These are phyloP conservation scores for Corythaixoides concolor DNA, from an alignment of 2,113 vertebrate species.

Conservation along the genomic window DNA sequence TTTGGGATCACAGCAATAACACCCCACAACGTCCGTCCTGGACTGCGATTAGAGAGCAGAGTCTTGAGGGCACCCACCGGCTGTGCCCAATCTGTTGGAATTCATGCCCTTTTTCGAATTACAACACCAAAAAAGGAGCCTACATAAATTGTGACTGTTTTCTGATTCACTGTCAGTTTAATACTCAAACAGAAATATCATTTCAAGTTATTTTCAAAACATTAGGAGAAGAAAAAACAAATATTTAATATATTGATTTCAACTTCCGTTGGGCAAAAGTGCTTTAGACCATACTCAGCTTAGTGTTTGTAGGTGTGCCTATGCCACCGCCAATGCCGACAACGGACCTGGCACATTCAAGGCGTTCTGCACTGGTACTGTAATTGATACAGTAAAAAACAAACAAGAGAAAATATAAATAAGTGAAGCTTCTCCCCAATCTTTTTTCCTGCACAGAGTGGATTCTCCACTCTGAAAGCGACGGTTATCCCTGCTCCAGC, in stretches of 20 bases:
- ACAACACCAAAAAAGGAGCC: constrained; percentile 15
- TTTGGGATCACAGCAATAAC: neutral
- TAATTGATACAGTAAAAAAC: neutral
- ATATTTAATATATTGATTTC: neutral
- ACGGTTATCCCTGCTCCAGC: neutral
- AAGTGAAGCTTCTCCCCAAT: neutral
- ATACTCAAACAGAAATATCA: neutral
- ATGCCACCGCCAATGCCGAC: neutral
- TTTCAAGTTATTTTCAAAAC: neutral
- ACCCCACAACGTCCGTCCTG: neutral
- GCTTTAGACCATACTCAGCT: neutral
- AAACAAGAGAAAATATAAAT: neutral
- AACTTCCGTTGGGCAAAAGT: neutral
- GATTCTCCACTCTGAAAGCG: neutral
- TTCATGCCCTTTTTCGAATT: neutral
- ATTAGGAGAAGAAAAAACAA: neutral
- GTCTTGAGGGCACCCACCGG: neutral
- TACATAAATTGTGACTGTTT: neutral
- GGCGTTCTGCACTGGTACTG: accelerated
- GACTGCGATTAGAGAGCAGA: neutral
- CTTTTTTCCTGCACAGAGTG: neutral
- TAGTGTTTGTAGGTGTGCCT: neutral
- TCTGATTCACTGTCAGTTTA: neutral
- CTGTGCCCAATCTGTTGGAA: neutral
- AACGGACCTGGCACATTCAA: neutral